Evolutionary conservation across 2,797 vertebrate species (phyloP).

Genomic region (Eospalax fontanierii): DNA sequence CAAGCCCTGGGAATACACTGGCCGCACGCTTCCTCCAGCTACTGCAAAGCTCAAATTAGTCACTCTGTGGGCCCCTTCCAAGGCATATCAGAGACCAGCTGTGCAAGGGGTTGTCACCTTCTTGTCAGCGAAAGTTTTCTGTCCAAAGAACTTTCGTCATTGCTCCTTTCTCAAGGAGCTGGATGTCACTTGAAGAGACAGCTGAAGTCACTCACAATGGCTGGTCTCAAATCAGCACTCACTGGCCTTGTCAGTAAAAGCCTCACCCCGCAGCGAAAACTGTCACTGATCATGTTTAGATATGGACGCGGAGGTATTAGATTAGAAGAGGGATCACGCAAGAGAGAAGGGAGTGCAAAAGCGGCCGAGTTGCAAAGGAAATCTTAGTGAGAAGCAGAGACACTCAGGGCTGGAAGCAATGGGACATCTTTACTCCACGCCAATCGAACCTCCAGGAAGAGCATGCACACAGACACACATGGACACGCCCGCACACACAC

Average conservation of each 20-base stretch:
- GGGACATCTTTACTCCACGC: constrained; percentile 83
- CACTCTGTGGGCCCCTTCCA: constrained; percentile 91
- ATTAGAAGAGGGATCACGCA: constrained; percentile 92
- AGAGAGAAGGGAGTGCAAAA: constrained; percentile 92
- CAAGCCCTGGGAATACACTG: constrained; percentile 88
- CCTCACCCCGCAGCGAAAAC: constrained; percentile 98
- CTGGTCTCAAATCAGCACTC: constrained; percentile 98
- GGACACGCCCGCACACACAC: too few species aligned
- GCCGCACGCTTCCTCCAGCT: constrained; percentile 90
- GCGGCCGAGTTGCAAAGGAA: constrained; percentile 92
- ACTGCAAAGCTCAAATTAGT: constrained; percentile 94
- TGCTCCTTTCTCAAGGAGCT: constrained; percentile 93
- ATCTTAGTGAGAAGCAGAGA: constrained; percentile 89
- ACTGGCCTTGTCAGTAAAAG: constrained; percentile 98
- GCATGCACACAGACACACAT: neutral
- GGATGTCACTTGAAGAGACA: constrained; percentile 98
- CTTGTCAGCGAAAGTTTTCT: constrained; percentile 98
- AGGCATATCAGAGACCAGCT: constrained; percentile 93
- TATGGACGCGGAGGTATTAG: constrained; percentile 91
- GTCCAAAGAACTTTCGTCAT: constrained; percentile 97
- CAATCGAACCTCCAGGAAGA: constrained; percentile 88
- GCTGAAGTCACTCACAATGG: constrained; percentile 97
- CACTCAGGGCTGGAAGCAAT: constrained; percentile 76
- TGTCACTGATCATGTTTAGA: constrained; percentile 96
- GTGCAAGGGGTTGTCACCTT: constrained; percentile 97